phyloP scores from a whole-genome alignment of 2,113 vertebrate genomes.

The Oryctolagus cuniculus region DNA sequence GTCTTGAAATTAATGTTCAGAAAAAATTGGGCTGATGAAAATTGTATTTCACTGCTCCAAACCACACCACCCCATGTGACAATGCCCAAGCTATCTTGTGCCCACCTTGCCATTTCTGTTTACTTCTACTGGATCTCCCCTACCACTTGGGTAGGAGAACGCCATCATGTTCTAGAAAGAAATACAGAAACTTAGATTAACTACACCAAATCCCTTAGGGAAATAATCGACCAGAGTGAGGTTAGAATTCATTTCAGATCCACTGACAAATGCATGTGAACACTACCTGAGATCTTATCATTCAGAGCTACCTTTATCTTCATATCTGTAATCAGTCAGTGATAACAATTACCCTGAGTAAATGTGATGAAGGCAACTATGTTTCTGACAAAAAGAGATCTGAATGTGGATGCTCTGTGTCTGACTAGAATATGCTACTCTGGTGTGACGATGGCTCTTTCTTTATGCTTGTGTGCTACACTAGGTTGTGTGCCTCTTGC shows the following conservation, averaged over 20 bases:
- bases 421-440: neutral
- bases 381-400: neutral
- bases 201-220: neutral
- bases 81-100: neutral
- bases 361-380: neutral
- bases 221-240: neutral
- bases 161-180: neutral
- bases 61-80: neutral
- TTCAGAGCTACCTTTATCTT: slow-evolving; percentile 11
- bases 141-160: neutral
- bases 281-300: neutral
- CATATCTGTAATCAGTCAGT: neutral
- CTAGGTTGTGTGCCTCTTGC: neutral
- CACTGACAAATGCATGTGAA: neutral
- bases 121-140: neutral
- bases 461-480: neutral
- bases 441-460: neutral
- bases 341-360: neutral
- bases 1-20: slow-evolving; percentile 17
- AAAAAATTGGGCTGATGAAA: neutral
- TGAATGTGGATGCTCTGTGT: neutral
- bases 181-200: neutral
- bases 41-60: neutral
- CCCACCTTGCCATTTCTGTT: neutral
- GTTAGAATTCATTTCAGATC: neutral